Evolutionary conservation across 2,113 vertebrate species (phyloP).

Genomic region (Osmerus mordax): DNA sequence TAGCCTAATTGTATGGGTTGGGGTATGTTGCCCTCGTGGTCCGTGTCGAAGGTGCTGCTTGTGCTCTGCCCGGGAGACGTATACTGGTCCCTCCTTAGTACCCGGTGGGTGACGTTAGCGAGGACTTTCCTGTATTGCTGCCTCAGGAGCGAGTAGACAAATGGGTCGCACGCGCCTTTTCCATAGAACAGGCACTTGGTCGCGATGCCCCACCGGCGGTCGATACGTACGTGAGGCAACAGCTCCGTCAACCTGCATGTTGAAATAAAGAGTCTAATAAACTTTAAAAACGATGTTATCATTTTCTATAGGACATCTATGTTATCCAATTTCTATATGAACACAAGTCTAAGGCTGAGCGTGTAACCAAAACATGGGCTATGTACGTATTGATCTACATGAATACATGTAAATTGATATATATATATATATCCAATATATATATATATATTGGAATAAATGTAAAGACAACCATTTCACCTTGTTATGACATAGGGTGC

Average conservation of each 20-base stretch:
- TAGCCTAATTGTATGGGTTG: constrained; percentile 26
- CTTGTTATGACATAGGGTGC: constrained; percentile 78
- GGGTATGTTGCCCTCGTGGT: constrained; percentile 65
- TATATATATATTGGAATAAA: no score
- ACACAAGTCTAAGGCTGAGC: neutral
- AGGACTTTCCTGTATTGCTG: constrained; percentile 77
- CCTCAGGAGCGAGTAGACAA: constrained; percentile 76
- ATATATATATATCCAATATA: no score
- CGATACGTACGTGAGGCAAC: constrained; percentile 71
- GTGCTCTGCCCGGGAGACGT: constrained; percentile 63
- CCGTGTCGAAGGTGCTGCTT: constrained; percentile 69
- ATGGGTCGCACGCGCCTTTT: constrained; percentile 75
- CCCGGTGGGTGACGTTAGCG: constrained; percentile 63
- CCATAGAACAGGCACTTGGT: constrained; percentile 77
- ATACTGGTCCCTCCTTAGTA: constrained; percentile 70
- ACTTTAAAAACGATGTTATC: neutral
- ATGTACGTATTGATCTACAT: neutral
- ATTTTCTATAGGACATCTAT: no score
- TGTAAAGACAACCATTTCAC: constrained; percentile 41
- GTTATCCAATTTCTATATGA: no score
- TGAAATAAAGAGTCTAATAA: constrained; percentile 38
- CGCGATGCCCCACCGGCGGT: constrained; percentile 72
- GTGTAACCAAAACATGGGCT: neutral
- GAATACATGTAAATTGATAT: no score
- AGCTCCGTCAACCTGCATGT: constrained; percentile 75